These are phyloP conservation scores for Drosophila silvestris DNA, from an alignment of 2,888 invertebrate species.

Conservation along the genomic window DNA sequence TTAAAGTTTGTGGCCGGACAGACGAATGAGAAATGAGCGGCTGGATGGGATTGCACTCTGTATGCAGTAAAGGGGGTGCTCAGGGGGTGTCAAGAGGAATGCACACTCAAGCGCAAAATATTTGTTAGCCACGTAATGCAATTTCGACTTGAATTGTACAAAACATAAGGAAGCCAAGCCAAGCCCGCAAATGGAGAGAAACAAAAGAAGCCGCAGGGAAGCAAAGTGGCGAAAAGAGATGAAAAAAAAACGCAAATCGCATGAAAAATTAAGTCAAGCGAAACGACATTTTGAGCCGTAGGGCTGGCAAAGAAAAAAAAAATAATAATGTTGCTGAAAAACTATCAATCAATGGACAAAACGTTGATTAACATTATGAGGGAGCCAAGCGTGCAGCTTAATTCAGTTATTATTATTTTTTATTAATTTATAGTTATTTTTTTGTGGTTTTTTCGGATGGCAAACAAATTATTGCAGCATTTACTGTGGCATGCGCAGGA, in stretches of 20 bases:
- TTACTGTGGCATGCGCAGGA: constrained; percentile 9
- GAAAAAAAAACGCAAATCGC: constrained; percentile 55
- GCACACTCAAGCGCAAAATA: constrained; percentile 65
- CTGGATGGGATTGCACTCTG: constrained; percentile 12
- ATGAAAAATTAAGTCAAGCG: constrained; percentile 72
- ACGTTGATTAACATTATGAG: constrained; percentile 61
- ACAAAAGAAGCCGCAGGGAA: constrained; percentile 10
- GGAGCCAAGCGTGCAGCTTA: constrained; percentile 66
- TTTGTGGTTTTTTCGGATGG: constrained; percentile 38
- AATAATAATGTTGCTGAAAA: constrained; percentile 31
- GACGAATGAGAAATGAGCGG: constrained; percentile 71
- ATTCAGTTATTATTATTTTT: constrained; percentile 59
- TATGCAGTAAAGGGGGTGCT: background rate
- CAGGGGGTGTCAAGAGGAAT: constrained; percentile 22
- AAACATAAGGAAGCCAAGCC: constrained; percentile 49
- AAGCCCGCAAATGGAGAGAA: constrained; percentile 14
- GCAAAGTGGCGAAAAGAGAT: constrained; percentile 2
- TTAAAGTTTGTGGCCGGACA: constrained; percentile 77
- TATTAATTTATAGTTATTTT: constrained; percentile 5
- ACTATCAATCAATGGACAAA: constrained; percentile 77
- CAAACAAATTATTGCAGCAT: constrained; percentile 48
- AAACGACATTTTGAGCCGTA: constrained; percentile 48
- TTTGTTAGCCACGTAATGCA: constrained; percentile 70
- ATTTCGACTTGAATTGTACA: constrained; percentile 61
- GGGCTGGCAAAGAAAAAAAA: constrained; percentile 20